These are phyloP conservation scores for Crepidodera aurea DNA, from an alignment of 2,888 invertebrate genomes.

Conservation along the genomic window DNA sequence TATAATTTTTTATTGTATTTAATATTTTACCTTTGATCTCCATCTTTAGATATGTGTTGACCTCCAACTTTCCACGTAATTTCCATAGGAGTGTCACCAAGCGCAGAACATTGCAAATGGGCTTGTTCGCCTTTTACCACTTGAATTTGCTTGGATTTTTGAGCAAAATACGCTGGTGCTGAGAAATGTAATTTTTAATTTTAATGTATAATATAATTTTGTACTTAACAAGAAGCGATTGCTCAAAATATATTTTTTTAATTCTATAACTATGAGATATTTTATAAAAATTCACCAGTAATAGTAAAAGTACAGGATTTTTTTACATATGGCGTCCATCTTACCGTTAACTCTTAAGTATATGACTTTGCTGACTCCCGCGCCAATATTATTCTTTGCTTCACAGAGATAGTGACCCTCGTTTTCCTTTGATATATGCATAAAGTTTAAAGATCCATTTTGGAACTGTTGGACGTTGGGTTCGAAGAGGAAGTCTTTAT, in stretches of 20 bases:
- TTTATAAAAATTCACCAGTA: no score
- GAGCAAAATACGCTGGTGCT: conserved; percentile 87
- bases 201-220: no score
- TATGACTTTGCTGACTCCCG: conserved; percentile 91
- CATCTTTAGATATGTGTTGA: conserved; percentile 76
- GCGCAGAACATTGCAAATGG: conserved; percentile 84
- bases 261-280: no score
- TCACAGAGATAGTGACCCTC: conserved; percentile 93
- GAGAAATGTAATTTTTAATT: conserved; percentile 41
- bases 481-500: conserved; percentile 83
- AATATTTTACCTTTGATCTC: conserved; percentile 69
- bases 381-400: conserved; percentile 91
- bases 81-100: conserved; percentile 87
- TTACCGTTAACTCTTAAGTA: conserved; percentile 89
- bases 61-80: conserved; percentile 85
- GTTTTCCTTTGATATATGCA: conserved; percentile 83
- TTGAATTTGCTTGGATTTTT: conserved; percentile 83
- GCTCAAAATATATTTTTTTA: no score
- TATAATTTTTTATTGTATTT: no score
- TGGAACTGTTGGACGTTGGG: conserved; percentile 79
- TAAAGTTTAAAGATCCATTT: conserved; percentile 86
- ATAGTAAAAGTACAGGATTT: no score
- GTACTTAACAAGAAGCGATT: no score
- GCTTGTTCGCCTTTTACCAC: conserved; percentile 85
- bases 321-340: no score